Evolutionary conservation across 2,797 vertebrate species (phyloP).

Genomic region (Molossus alvarezi): DNA sequence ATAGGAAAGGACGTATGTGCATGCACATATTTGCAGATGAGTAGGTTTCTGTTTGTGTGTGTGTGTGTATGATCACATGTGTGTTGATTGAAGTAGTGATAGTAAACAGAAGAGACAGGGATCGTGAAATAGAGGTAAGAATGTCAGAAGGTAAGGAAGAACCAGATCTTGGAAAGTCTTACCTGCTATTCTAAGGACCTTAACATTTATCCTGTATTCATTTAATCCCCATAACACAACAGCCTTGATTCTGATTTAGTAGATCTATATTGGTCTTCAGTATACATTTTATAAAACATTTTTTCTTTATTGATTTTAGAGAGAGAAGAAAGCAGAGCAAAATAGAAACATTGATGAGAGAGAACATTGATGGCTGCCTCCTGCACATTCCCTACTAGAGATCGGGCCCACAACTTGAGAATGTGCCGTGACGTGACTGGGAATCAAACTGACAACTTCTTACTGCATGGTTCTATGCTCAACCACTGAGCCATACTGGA

Average conservation of each 20-base stretch:
- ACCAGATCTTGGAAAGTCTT: neutral
- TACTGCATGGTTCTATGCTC: too few relatives aligned
- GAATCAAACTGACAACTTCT: too few relatives aligned
- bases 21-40: neutral
- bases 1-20: neutral
- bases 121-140: neutral
- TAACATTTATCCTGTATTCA: neutral
- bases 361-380: too few relatives aligned
- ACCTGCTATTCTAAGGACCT: neutral
- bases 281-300: too few relatives aligned
- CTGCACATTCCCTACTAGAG: too few relatives aligned
- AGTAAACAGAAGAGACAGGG: neutral
- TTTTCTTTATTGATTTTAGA: too few relatives aligned
- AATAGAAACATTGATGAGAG: too few relatives aligned
- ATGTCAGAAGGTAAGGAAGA: neutral
- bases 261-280: neutral
- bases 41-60: neutral
- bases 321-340: too few relatives aligned
- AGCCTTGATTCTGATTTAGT: neutral
- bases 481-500: too few relatives aligned
- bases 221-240: neutral
- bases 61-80: neutral
- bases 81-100: neutral
- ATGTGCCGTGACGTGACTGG: too few relatives aligned
- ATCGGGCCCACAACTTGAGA: too few relatives aligned